Evolutionary conservation across 2,113 vertebrate species (phyloP).

Genomic region (Pelmatolapia mariae): DNA sequence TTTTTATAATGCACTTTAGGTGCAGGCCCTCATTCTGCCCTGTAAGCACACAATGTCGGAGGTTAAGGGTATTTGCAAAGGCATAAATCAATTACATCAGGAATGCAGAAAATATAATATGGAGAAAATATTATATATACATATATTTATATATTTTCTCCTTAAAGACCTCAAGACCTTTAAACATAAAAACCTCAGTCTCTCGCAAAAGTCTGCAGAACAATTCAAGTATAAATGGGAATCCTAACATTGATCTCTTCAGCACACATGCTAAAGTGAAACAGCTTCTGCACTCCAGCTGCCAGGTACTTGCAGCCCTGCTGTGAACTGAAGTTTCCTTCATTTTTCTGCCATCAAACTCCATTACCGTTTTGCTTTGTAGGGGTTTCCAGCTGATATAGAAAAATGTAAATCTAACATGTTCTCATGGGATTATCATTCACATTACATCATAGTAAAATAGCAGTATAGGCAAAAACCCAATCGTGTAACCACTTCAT

Average conservation of each 20-base stretch:
- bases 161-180: not conserved
- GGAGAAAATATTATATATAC: not conserved
- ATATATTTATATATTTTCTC: not conserved
- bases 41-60: not conserved
- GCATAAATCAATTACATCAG: slow-evolving; percentile 5
- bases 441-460: not conserved
- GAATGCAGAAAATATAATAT: not conserved
- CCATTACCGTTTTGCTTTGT: not conserved
- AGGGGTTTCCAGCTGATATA: slow-evolving; percentile 4
- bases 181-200: not conserved
- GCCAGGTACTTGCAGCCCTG: not conserved
- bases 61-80: slow-evolving; percentile 33
- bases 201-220: not conserved
- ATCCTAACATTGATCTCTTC: not conserved
- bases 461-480: not conserved
- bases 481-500: not conserved
- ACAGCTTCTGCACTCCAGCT: not conserved
- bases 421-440: not conserved
- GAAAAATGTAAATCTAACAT: not conserved
- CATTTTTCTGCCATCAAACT: not conserved
- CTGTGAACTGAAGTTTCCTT: not conserved
- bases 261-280: not conserved
- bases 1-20: slow-evolving; percentile 26
- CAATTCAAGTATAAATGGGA: not conserved
- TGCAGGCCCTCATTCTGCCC: not conserved